Evolutionary conservation across 2,888 invertebrate genomes (phyloP), one percentile per base, ranked within the genome.

Genomic region (Macropis europaea): DNA sequence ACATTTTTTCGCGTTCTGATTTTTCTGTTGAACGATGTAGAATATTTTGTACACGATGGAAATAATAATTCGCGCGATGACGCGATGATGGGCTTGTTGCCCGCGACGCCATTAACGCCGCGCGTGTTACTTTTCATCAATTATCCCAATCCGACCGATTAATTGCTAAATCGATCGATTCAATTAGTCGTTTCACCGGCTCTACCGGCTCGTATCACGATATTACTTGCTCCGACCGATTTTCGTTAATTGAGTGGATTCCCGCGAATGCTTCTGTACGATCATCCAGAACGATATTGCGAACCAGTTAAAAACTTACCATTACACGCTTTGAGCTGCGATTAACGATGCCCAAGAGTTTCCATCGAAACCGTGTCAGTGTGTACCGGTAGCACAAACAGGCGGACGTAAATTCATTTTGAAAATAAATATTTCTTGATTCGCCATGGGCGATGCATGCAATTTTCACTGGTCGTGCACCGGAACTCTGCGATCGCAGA

Each of bases 181-280:
- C 36, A 36, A 64, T 48, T 48, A 34, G 32, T 36, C 54, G 54
- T 64, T 56, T 43, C 54, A 24, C 47, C 54, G 48, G 40, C 7
- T 19, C n/a, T n/a, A n/a, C n/a, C 17, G 24, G 3, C 30, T 30
- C 36, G 40, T 43, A 30, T 47, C 53, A n/a, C 3, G 9, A 4
- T 17, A 9, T n/a, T 47, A 9, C 26, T 36, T 11, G 48, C 11
- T n/a, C 1, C 36, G 42, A 3, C 28, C 34, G n/a, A 66, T 56
- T 66, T 43, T 50, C 67, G 30, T 50, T 56, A 66, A 69, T 69
- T 50, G 50, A 69, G 28, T 13, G 50, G 13, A 22, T 56, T 56
- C 13, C 13, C 26, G n/a, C 34, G 36, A 11, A 43, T 28, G 24
- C 36, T 36, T 15, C 17, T 6, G 24, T 24, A 7, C 19, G 28